These are phyloP conservation scores for Dolichallabes microphthalmus DNA, from an alignment of 2,113 vertebrate species.

Conservation along the genomic window DNA sequence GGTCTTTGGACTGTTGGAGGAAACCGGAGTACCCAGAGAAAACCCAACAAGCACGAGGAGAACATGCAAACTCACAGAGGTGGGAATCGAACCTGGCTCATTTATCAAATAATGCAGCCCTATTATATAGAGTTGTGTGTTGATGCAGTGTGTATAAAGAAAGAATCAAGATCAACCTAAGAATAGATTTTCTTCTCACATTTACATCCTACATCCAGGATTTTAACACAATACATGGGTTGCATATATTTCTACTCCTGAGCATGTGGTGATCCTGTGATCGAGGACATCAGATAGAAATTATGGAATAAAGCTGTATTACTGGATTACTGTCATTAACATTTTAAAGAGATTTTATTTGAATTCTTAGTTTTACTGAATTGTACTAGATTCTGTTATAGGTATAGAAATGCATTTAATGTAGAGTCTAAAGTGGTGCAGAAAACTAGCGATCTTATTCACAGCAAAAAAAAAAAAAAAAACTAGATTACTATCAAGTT, in stretches of 20 bases:
- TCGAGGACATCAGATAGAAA: not conserved
- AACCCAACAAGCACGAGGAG: no score
- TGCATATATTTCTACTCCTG: not conserved
- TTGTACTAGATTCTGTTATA: not conserved
- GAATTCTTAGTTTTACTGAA: not conserved
- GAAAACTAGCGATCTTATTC: not conserved
- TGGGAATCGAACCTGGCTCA: no score
- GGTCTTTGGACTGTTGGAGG: no score
- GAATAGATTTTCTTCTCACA: not conserved
- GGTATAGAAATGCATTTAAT: not conserved
- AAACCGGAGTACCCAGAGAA: no score
- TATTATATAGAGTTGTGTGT: not conserved
- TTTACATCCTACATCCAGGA: not conserved
- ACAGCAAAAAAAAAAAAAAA: not conserved
- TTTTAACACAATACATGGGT: not conserved
- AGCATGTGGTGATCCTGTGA: not conserved
- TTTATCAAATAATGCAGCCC: not conserved
- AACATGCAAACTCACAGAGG: no score
- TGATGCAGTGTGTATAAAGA: not conserved
- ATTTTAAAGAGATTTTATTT: not conserved
- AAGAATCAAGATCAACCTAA: not conserved
- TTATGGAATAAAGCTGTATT: not conserved
- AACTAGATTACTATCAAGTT: not conserved
- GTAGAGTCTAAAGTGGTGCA: not conserved
- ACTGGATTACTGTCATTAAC: not conserved